Evolutionary conservation across 2,113 vertebrate genomes (phyloP), one percentile per base, ranked within the genome.

Genomic region (Prunella himalayana): DNA sequence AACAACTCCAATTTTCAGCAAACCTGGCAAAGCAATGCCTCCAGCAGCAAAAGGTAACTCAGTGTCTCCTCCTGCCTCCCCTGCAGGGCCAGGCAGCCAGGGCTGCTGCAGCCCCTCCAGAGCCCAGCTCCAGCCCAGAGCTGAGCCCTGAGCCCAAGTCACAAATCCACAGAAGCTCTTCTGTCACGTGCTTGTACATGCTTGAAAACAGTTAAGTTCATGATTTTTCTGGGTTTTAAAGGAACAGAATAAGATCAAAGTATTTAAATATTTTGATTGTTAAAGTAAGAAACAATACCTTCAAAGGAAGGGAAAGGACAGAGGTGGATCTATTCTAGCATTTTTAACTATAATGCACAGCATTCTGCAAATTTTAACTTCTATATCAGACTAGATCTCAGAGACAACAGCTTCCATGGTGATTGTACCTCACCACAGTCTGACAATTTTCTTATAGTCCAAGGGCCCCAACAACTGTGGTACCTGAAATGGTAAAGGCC

Each of bases 141-240:
- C 45, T 41, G 28, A 54, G 8, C 30, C 30, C 57, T 8, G 2
- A 18, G 44, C 27, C 4, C 3, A 41, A 30, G 4, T 2, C 61
- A 1, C 50, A 63, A 17, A 35, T 3, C 56, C 41, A 11, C 39
- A 33, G 14, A 54, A 85, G 30, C 15, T 39, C 1, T 9, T 65
- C 64, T 59, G 24, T 13, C 42, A 42, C 0, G 0, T 33, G n/a
- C 60, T 65, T 6, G 17, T 9, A 44, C 30, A 8, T 37, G 33
- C 42, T 70, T 35, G 20, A 24, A 50, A 87, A 82, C 3, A 11
- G 21, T 3, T 0, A 37, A 13, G 15, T 31, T 41, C 30, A 6
- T 3, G 7, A 27, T 64, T 73, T 71, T 69, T 70, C 77, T 53
- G 28, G 27, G 56, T 76, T 82, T 87, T 72, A 90, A 47, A 82